A percentile compares a stretch with the other conserved stretches of the same genome.
Conservation (phyloP, 2,888 invertebrate genomes). For the Cheilosia vernalis region DNA sequence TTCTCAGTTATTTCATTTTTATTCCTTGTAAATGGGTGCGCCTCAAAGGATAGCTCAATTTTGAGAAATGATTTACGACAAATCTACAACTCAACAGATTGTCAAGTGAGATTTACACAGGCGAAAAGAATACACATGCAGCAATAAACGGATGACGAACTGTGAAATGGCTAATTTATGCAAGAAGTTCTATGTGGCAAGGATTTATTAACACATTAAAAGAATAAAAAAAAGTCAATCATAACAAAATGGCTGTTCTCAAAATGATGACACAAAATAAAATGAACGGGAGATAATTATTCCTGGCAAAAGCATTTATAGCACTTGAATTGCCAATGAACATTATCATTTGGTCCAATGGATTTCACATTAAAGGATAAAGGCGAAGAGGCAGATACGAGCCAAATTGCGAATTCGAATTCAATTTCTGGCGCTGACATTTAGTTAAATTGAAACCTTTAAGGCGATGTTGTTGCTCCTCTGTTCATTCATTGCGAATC, state of each 20-base stretch:
- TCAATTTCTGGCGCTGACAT: conserved; percentile 83
- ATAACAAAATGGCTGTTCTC: conserved; percentile 26
- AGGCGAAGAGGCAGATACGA: not conserved
- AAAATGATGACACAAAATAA: conserved; percentile 1
- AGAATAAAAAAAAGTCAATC: not conserved
- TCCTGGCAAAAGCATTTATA: conserved; percentile 39
- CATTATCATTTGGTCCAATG: conserved; percentile 54
- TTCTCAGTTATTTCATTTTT: not conserved
- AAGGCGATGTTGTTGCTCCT: conserved; percentile 77
- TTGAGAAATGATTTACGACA: conserved; percentile 64
- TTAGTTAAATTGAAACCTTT: conserved; percentile 83
- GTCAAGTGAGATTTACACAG: conserved; percentile 67
- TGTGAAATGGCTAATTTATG: not conserved
- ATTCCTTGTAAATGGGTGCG: conserved; percentile 32
- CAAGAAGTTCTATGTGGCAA: not conserved
- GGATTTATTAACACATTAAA: not conserved
- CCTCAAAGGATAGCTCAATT: conserved; percentile 59
- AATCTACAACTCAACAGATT: conserved; percentile 62
- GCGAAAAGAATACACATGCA: not conserved
- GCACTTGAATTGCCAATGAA: conserved; percentile 48
- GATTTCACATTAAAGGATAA: conserved; percentile 55
- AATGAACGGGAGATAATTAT: conserved; percentile 18
- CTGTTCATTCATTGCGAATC: conserved; percentile 46
- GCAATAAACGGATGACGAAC: conserved; percentile 1
- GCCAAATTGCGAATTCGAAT: conserved; percentile 79